phyloP scores from a whole-genome alignment of 2,888 invertebrate genomes.

The Drepana falcataria region DNA sequence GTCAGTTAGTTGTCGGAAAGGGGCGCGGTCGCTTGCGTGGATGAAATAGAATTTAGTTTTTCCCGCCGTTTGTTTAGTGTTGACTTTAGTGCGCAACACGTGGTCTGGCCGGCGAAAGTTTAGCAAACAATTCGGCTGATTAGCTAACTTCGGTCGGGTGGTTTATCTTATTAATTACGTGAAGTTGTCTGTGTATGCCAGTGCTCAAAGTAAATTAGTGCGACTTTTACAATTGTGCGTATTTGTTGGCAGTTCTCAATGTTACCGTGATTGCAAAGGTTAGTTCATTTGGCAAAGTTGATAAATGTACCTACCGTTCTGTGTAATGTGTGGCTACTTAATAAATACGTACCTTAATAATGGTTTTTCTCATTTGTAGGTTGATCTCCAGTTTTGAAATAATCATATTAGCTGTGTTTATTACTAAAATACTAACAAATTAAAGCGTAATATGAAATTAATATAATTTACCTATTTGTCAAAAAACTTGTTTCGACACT shows the following conservation, averaged over 20 bases:
- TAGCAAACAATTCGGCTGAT: slow-evolving; percentile 46
- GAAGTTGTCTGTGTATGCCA: slow-evolving; percentile 40
- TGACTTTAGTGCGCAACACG: slow-evolving; percentile 50
- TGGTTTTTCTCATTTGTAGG: no score
- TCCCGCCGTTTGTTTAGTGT: slow-evolving; percentile 22
- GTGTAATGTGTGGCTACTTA: no score
- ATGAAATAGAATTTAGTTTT: slow-evolving; percentile 42
- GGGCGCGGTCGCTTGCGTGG: slow-evolving; percentile 44
- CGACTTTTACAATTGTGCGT: slow-evolving; percentile 23
- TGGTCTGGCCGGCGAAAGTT: slow-evolving; percentile 44
- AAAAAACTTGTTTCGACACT: no score
- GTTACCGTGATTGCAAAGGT: background rate
- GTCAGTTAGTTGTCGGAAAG: slow-evolving; percentile 61
- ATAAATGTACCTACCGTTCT: no score
- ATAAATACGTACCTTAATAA: no score
- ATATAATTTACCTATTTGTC: no score
- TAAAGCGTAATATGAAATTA: no score
- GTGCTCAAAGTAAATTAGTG: slow-evolving; percentile 31
- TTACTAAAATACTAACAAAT: no score
- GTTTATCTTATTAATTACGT: slow-evolving; percentile 29
- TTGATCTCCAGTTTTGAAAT: no score
- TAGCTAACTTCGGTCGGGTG: slow-evolving; percentile 37
- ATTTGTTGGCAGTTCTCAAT: slow-evolving; percentile 10
- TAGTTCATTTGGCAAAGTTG: background rate
- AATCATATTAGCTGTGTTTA: no score